phyloP scores from a whole-genome alignment of 2,888 invertebrate species.

The Ceramica pisi region DNA sequence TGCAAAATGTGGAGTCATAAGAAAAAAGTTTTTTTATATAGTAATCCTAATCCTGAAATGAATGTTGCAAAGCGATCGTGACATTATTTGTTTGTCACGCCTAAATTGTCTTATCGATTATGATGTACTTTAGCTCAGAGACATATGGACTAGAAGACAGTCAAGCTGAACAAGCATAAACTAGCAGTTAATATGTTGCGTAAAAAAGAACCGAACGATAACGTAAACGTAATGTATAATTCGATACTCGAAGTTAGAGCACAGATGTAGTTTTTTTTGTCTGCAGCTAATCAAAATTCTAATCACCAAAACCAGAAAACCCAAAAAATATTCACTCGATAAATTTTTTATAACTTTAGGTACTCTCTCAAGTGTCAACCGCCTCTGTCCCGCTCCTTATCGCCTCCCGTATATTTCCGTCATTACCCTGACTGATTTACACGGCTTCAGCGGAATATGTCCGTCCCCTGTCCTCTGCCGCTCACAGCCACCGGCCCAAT shows the following conservation, averaged over 20 bases:
- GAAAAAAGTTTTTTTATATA: background rate
- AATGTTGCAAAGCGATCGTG: too few species aligned
- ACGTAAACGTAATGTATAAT: too few species aligned
- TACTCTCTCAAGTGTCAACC: slow-evolving; percentile 2
- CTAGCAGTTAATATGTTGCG: too few species aligned
- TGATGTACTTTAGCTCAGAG: too few species aligned
- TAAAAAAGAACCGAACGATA: too few species aligned
- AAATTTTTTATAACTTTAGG: slow-evolving; percentile 24
- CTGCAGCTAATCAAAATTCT: background rate
- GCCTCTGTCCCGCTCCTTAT: slow-evolving; percentile 55
- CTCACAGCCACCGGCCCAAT: slow-evolving; percentile 81
- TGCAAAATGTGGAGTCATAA: background rate
- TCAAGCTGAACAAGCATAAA: too few species aligned
- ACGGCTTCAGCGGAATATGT: slow-evolving; percentile 80
- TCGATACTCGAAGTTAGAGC: background rate
- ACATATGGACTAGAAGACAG: too few species aligned
- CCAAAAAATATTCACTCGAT: background rate
- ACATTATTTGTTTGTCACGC: too few species aligned
- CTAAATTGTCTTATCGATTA: too few species aligned
- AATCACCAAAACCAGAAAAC: slow-evolving; percentile 12
- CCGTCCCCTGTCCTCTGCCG: slow-evolving; percentile 72
- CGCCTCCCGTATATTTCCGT: slow-evolving; percentile 71
- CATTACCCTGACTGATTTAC: slow-evolving; percentile 83
- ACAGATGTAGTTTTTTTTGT: too few species aligned
- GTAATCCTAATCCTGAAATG: too few species aligned